phyloP scores from a whole-genome alignment of 1,140 invertebrate species.

The Leptoteleia sp. region DNA sequence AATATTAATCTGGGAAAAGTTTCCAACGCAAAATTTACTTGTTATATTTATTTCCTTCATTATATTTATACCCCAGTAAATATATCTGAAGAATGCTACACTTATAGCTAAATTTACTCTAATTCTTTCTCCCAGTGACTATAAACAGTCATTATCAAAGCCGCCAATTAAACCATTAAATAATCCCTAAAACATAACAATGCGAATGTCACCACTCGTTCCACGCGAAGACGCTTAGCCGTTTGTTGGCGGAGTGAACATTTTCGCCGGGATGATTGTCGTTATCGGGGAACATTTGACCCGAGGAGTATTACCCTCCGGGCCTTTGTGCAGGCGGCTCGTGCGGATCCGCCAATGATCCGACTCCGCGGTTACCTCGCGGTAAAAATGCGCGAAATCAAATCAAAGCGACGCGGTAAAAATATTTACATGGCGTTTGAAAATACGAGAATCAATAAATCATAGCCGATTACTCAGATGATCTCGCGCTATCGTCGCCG shows the following conservation, averaged over 20 bases:
- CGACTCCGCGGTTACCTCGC: constrained; percentile 3
- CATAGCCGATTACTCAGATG: constrained; percentile 39
- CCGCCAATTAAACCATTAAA: too few relatives aligned
- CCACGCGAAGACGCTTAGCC: too few relatives aligned
- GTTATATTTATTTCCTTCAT: too few relatives aligned
- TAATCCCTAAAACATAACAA: too few relatives aligned
- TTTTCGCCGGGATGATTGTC: constrained; percentile 10
- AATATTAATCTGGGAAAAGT: too few relatives aligned
- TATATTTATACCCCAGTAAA: too few relatives aligned
- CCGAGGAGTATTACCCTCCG: constrained; percentile 46
- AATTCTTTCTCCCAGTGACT: too few relatives aligned
- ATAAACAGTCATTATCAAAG: too few relatives aligned
- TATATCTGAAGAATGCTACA: too few relatives aligned
- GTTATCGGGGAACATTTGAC: constrained; percentile 48
- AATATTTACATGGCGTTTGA: constrained; percentile 8
- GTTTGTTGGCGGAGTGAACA: constrained; percentile 7
- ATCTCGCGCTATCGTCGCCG: constrained; percentile 29
- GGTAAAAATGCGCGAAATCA: constrained; percentile 18
- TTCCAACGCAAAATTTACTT: too few relatives aligned
- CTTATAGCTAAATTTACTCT: too few relatives aligned
- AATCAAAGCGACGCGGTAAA: constrained; percentile 33
- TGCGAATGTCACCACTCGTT: too few relatives aligned
- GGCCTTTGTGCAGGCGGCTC: constrained; percentile 42
- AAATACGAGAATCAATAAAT: constrained; percentile 46
- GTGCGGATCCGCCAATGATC: constrained; percentile 32